Base-by-base conservation (phyloP, 2,797 vertebrate species). In the Pempheris klunzingeri region DNA sequence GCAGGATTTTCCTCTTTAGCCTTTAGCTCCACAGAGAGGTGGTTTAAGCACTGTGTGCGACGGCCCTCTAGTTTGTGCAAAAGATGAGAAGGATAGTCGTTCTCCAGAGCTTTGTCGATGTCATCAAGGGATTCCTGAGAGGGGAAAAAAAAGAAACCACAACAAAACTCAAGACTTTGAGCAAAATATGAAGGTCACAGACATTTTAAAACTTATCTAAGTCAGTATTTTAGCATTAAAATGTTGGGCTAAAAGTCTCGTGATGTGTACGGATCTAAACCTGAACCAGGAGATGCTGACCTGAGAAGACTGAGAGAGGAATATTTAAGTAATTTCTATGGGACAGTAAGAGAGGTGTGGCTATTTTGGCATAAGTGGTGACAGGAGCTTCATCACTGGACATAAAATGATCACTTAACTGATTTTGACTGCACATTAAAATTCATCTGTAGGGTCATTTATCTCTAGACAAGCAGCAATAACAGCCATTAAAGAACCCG, bases 51-150 rank as follows among this genome's bases (percentile, higher is more conserved):
- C 47, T 95, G 94, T 0, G 82, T 73, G 44, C 92, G 94, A 22
- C 97, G 94, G 38, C 95, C 84, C 76, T 96, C 87, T 36, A 99
- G 70, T 92, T 99, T 99, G 80, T 94, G 92, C 32, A 84, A 90
- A 71, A 99, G 92, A 69, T 91, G 94, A 74, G 94, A 90, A 4
- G 98, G 98, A 85, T 97, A 98, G 55, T 94, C 93, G 2, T 94
- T 93, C 22, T 68, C 89, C 76, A 96, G 68, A 38, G 98, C 97
- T 78, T 85, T 93, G 39, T 77, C 70, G 52, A 98, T 97, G 79
- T 99, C 97, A 79, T 95, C 80, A 71, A 99, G 92, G 84, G 96
- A 97, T 49, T 93, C 93, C 97, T 99, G 74, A 46, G 34, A 17
- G 54, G 11, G 9, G 49, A 14, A 61, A 43, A 65, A 39, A 61